Evolutionary conservation across 2,888 invertebrate species (phyloP), one percentile per base, ranked within the genome.

Genomic region (Choristoneura rosaceana): DNA sequence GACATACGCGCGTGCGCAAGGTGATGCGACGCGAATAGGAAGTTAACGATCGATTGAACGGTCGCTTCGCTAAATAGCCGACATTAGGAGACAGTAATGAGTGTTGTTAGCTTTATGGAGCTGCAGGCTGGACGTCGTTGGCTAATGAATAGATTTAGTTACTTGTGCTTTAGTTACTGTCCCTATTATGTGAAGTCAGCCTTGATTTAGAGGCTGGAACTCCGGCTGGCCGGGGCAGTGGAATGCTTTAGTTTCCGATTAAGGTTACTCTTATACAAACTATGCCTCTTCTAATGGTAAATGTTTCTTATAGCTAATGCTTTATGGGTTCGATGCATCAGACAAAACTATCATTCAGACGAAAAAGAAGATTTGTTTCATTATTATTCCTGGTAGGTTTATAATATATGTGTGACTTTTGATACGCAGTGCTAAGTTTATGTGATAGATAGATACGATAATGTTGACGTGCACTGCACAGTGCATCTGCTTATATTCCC

Each of bases 11-110:
- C 74, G 70, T 64, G 80, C 81, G 82, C 83, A 83, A 83, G 83
- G 83, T 87, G 87, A 88, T 84, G 82, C 81, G 81, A 75, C 77
- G 79, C 84, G 82, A 88, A 90, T 88, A 87, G 87, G 84, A 84
- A 88, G 87, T 85, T 90, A 89, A 90, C 87, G 87, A 90, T 86
- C 83, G 80, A 79, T 81, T 88, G 87, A 87, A 87, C 83, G 78
- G 78, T 75, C 76, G 81, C 75, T 77, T 75, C 77, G 75, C 84
- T 86, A 89, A 87, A 88, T 84, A 84, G 83, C 86, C 86, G 86
- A 69, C 69, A 73, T 73, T 73, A 73, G 73, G 52, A 41, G 71
- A 69, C 64, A 64, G 73, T 73, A 73, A 69, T 73, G 73, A 73
- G 73, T 63, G 66, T 67, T 66, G 71, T 71, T 68, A 68, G 64